Evolutionary conservation across 2,888 invertebrate genomes (phyloP), one percentile per base, ranked within the genome.

Genomic region (Clanis bilineata): DNA sequence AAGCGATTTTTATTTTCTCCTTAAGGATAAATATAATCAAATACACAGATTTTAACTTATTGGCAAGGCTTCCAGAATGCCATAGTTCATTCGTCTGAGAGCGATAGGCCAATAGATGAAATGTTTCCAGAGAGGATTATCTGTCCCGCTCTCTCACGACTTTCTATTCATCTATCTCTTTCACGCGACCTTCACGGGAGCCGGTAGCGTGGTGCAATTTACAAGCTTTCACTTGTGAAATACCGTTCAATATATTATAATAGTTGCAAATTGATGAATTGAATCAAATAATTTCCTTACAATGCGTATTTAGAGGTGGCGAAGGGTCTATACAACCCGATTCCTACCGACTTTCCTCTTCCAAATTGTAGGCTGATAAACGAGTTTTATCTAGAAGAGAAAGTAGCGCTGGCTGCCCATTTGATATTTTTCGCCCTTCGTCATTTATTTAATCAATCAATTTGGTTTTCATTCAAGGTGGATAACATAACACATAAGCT

Each of bases 101-200:
- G 21, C 15, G 28, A 25, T 58, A 58, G 25, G 39, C 25, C 39
- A 9, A 18, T 39, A 51, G 45, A 51, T 39, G n/a, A 51, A 51
- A 51, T 28, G 51, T 32, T 28, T 58, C 47, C 58, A 59, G 54
- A 59, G 55, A 38, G 32, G n/a, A 36, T 44, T n/a, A 59, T 41
- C 58, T 60, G 66, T 79, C 75, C 71, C 69, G 65, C 66, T 79
- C 76, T 65, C 57, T 59, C 66, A 59, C 57, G 68, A 73, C 81
- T 79, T 79, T 80, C 80, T 74, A 76, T 74, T 74, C 39, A 57
- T 64, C 64, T 59, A 65, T 77, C 76, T 72, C 71, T 23, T 32
- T 78, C 68, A 10, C 71, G 57, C 69, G 71, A 66, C 81, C 79
- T 81, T 81, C 73, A 63, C 61, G 64, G 64, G 68, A 75, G 70